These are phyloP conservation scores for Dicaeum eximium DNA, from an alignment of 2,113 vertebrate genomes.

Conservation along the genomic window DNA sequence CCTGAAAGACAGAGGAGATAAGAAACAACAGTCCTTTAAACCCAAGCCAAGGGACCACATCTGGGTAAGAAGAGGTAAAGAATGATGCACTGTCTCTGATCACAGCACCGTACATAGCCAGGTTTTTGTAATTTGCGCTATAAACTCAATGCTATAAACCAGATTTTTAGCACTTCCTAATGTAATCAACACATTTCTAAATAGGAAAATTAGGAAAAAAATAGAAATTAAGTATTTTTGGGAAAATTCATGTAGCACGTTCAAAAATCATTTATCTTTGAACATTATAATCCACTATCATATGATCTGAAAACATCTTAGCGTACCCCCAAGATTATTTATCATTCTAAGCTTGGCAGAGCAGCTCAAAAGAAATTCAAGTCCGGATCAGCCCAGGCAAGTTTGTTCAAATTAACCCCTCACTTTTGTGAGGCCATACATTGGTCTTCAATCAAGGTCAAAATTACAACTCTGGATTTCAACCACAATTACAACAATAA, in stretches of 20 bases:
- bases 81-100: neutral
- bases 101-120: neutral
- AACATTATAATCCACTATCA: neutral
- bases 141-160: neutral
- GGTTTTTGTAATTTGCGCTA: neutral
- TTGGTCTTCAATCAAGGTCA: neutral
- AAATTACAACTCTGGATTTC: neutral
- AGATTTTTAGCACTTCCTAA: neutral
- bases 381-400: neutral
- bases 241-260: neutral
- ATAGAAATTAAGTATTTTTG: neutral
- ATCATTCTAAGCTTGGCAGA: neutral
- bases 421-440: neutral
- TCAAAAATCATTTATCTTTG: neutral
- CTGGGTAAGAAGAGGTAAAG: neutral
- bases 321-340: neutral
- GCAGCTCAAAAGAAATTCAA: neutral
- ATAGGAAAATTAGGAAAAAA: neutral
- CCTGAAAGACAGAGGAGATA: conserved; percentile 67
- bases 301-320: neutral
- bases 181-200: neutral
- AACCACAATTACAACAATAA: neutral
- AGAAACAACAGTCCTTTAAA: neutral
- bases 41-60: neutral
- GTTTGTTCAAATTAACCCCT: neutral